phyloP scores from a whole-genome alignment of 2,113 vertebrate species.

The Neotragus pygmaeus region DNA sequence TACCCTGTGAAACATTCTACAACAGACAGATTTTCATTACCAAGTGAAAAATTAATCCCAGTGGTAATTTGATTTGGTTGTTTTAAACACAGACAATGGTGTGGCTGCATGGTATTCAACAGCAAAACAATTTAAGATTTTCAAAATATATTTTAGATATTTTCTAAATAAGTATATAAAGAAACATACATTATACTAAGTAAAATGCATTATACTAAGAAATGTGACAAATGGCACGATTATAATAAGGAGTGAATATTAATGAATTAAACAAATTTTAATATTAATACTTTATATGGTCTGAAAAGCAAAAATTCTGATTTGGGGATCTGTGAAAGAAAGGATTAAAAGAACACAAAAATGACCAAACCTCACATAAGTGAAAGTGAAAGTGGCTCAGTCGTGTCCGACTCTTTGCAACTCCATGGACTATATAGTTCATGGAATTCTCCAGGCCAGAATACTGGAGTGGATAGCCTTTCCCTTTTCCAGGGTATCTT shows the following conservation, averaged over 20 bases:
- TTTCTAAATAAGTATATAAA: neutral
- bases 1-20: neutral
- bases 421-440: neutral
- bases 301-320: neutral
- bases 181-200: neutral
- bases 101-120: neutral
- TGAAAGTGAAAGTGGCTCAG: neutral
- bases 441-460: neutral
- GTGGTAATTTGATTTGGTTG: neutral
- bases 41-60: neutral
- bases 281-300: neutral
- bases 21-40: neutral
- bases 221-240: neutral
- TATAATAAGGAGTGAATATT: conserved; percentile 20
- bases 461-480: neutral
- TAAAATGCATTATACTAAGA: neutral
- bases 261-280: neutral
- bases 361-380: neutral
- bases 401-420: fast-evolving
- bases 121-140: neutral
- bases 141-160: neutral
- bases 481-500: neutral
- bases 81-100: conserved; percentile 12
- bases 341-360: neutral
- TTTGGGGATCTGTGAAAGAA: neutral